phyloP scores from a whole-genome alignment of 2,888 invertebrate species.

The Eupithecia exiguata region DNA sequence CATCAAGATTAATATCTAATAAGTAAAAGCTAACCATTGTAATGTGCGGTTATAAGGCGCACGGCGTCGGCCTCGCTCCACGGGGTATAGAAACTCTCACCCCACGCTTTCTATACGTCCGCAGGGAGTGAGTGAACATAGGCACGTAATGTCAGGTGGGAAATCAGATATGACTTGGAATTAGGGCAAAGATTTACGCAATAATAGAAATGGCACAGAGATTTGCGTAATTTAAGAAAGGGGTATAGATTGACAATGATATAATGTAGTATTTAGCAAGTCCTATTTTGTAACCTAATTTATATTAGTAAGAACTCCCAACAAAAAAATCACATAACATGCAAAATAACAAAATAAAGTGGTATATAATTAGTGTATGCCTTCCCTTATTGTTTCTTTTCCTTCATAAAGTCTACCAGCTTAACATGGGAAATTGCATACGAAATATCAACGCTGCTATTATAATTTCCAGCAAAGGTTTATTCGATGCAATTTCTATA shows the following conservation, averaged over 20 bases:
- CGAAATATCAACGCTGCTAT: neutral
- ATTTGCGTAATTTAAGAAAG: neutral
- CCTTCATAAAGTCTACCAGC: neutral
- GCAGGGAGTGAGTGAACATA: slow-evolving; percentile 12
- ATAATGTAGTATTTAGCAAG: neutral
- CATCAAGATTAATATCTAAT: slow-evolving; percentile 6
- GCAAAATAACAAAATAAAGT: too few relatives aligned
- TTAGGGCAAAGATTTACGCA: neutral
- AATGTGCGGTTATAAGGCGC: slow-evolving; percentile 26
- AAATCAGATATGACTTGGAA: slow-evolving; percentile 9
- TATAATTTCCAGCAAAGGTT: neutral
- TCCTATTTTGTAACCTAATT: neutral
- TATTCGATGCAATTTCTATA: neutral
- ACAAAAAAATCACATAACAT: too few relatives aligned
- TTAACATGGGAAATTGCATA: neutral
- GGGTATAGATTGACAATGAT: neutral
- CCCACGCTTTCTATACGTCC: slow-evolving; percentile 23
- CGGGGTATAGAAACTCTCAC: slow-evolving; percentile 29
- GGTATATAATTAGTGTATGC: too few relatives aligned
- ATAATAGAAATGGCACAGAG: neutral
- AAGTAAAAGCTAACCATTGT: slow-evolving; percentile 20
- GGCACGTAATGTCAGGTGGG: slow-evolving; percentile 12
- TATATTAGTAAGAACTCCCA: too few relatives aligned
- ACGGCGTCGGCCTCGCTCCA: slow-evolving; percentile 16
- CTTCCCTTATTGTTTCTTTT: neutral